Conservation (phyloP, 2,113 vertebrate species). For the Aphyosemion australe region DNA sequence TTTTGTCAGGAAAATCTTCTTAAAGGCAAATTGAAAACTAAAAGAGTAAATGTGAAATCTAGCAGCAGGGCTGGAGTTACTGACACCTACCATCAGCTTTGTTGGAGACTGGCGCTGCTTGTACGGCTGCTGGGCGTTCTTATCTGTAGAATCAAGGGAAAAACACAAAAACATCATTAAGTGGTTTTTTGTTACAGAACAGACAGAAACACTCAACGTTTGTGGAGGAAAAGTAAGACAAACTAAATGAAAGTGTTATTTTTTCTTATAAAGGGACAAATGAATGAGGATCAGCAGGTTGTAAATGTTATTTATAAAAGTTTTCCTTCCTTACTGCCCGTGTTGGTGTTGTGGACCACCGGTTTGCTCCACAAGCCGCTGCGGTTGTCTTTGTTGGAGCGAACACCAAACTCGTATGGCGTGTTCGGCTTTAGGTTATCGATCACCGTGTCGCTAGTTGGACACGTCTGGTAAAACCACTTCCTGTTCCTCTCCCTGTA, state of each 20-base stretch:
- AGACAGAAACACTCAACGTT: not conserved
- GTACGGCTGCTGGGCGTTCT: constrained; percentile 56
- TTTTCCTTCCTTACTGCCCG: constrained; percentile 86
- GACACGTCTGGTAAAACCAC: constrained; percentile 93
- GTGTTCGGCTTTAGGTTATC: constrained; percentile 92
- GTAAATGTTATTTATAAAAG: too few relatives aligned
- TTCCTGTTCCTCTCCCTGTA: constrained; percentile 91
- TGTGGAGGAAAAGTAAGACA: not conserved
- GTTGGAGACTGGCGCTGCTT: constrained; percentile 44
- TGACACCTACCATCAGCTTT: constrained; percentile 30
- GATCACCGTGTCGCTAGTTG: constrained; percentile 90
- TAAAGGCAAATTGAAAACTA: too few relatives aligned
- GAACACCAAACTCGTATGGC: constrained; percentile 91
- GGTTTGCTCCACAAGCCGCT: constrained; percentile 89
- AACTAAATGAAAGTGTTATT: not conserved
- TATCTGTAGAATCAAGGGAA: constrained; percentile 52
- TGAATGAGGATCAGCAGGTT: not conserved
- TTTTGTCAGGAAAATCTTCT: too few relatives aligned
- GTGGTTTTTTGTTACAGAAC: not conserved
- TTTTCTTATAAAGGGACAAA: not conserved
- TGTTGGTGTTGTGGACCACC: constrained; percentile 84
- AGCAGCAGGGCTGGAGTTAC: too few relatives aligned
- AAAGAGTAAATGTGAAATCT: too few relatives aligned
- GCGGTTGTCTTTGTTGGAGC: constrained; percentile 82
- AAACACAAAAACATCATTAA: not conserved